phyloP scores from a whole-genome alignment of 1,140 invertebrate genomes.

The Drosophila erecta region DNA sequence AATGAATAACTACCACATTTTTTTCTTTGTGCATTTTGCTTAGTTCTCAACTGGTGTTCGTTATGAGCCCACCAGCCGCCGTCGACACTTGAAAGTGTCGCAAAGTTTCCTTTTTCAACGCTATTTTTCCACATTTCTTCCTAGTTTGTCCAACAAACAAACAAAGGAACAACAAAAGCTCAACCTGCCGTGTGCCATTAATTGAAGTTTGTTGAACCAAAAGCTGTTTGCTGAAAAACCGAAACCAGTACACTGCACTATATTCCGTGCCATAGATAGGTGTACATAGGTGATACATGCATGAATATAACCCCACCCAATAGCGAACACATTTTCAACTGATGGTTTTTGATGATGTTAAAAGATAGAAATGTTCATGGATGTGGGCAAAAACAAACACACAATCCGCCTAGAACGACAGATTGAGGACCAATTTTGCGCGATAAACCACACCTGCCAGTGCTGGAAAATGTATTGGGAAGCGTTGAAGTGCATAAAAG shows the following conservation, averaged over 20 bases:
- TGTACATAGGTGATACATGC: not conserved
- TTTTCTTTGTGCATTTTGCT: slow-evolving; percentile 18
- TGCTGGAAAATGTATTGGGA: slow-evolving; percentile 29
- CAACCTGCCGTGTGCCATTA: slow-evolving; percentile 62
- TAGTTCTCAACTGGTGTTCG: slow-evolving; percentile 46
- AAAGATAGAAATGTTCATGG: slow-evolving; percentile 15
- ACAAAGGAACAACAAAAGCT: slow-evolving; percentile 64
- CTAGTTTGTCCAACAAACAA: slow-evolving; percentile 52
- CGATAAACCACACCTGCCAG: slow-evolving; percentile 9
- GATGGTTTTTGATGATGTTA: slow-evolving; percentile 30
- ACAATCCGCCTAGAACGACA: slow-evolving; percentile 10
- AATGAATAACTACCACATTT: not conserved
- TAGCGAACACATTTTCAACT: slow-evolving; percentile 23
- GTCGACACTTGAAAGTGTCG: slow-evolving; percentile 74
- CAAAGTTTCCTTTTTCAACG: slow-evolving; percentile 46
- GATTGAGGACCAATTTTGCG: slow-evolving; percentile 30
- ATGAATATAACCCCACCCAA: slow-evolving; percentile 12
- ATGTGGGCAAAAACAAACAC: slow-evolving; percentile 11
- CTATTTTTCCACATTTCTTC: slow-evolving; percentile 20
- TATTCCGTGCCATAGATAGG: not conserved
- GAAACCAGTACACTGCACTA: not conserved
- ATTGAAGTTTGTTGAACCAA: slow-evolving; percentile 81
- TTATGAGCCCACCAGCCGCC: slow-evolving; percentile 48
- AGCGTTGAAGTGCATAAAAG: slow-evolving; percentile 21
- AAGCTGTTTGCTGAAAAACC: slow-evolving; percentile 59